A percentile compares a stretch with the other conserved stretches of the same genome.
phyloP scores from a whole-genome alignment of 2,113 vertebrate species.

The Ceratotherium simum region DNA sequence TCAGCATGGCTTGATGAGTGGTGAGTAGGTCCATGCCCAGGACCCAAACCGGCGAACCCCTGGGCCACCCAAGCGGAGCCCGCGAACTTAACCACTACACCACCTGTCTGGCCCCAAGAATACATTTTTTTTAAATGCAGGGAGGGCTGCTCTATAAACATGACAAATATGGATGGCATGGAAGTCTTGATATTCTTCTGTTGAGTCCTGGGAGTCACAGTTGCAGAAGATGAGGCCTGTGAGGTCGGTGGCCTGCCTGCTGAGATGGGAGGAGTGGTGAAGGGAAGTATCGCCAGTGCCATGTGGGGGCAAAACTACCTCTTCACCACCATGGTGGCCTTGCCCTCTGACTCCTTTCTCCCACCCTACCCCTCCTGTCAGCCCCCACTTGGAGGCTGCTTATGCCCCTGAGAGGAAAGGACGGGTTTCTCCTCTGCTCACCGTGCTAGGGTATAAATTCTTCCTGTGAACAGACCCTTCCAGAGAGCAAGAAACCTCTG shows the following conservation, averaged over 20 bases:
- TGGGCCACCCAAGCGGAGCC: no score
- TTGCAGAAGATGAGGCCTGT: neutral
- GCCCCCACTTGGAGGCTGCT: neutral
- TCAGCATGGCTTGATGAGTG: no score
- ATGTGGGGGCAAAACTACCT: neutral
- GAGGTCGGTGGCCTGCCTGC: neutral
- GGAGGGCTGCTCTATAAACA: neutral
- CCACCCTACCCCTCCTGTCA: neutral
- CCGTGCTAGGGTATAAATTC: neutral
- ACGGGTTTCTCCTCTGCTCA: neutral
- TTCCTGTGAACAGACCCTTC: neutral
- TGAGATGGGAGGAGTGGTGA: neutral
- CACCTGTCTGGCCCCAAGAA: neutral
- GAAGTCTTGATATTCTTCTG: neutral
- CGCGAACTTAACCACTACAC: no score
- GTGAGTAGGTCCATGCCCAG: no score
- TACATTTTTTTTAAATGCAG: neutral
- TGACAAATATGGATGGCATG: neutral
- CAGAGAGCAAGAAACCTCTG: neutral
- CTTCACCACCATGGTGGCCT: accelerated
- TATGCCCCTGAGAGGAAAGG: neutral
- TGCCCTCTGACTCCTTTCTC: neutral
- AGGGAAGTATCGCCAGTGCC: neutral
- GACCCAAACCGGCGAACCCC: no score
- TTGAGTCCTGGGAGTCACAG: neutral